These are phyloP conservation scores for Rafetus swinhoei DNA, from an alignment of 2,113 vertebrate genomes.

Conservation along the genomic window DNA sequence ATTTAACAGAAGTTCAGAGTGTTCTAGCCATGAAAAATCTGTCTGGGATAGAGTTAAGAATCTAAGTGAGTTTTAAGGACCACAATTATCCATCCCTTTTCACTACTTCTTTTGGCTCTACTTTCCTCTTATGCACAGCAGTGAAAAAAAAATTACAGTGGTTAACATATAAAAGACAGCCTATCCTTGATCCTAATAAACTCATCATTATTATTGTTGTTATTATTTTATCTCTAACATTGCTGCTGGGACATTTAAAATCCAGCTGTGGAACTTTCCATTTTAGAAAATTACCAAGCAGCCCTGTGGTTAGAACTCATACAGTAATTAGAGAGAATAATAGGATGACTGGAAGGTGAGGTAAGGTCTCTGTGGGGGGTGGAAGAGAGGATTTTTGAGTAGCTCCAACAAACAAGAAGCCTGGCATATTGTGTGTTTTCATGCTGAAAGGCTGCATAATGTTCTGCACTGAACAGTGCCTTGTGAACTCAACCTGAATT, in stretches of 20 bases:
- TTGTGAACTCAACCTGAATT: not conserved
- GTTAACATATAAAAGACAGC: not conserved
- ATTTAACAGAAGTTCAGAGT: not conserved
- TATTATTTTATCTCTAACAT: not conserved
- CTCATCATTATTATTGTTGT: rapidly evolving
- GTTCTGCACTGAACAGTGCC: not conserved
- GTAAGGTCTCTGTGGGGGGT: not conserved
- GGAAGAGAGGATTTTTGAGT: not conserved
- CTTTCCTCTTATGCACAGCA: not conserved
- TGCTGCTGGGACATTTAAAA: not conserved
- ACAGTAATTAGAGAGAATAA: rapidly evolving
- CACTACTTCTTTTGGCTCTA: too few species aligned
- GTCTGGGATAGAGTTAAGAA: not conserved
- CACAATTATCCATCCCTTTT: not conserved
- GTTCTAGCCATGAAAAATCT: not conserved
- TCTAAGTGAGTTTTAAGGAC: not conserved
- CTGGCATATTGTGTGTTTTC: not conserved
- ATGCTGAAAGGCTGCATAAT: rapidly evolving
- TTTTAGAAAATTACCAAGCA: not conserved
- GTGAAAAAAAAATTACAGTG: not conserved
- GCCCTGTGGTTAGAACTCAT: not conserved
- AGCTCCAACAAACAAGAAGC: not conserved
- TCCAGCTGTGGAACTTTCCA: not conserved
- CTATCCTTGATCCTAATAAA: not conserved
- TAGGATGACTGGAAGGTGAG: not conserved